Evolutionary conservation across 2,797 vertebrate species (phyloP), one percentile per base, ranked within the genome.

Genomic region (Taeniopygia guttata): DNA sequence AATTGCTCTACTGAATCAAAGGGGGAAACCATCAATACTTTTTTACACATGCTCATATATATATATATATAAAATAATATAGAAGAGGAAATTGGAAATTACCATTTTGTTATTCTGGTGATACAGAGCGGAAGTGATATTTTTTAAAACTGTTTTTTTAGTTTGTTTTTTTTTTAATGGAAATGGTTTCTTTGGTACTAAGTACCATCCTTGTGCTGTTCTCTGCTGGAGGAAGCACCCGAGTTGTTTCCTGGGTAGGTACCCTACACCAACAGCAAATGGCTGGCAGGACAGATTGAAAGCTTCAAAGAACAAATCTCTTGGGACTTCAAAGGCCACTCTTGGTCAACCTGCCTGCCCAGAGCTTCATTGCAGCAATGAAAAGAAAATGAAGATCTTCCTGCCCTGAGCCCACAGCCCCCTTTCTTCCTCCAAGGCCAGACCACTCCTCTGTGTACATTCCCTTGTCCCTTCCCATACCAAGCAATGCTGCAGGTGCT

Each of bases 231-330:
- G 68, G 48, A 67, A 69, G 40, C 48, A 55, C n/a, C 27, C 6
- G 45, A 10, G 23, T 38, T 20, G 16, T 56, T 62, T 89, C 19
- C 43, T 49, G 2, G 5, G 46, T 42, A 34, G 54, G 32, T 16
- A 21, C 59, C 55, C 56, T 52, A 60, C 75, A 85, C 56, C 75
- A 54, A 16, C 4, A 82, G 84, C 87, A 63, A 87, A 69, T 62
- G 82, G 67, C 72, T 87, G 67, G 59, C 64, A 60, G 75, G 80
- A 55, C 60, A 63, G 79, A 80, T 25, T 69, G 73, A 56, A 74
- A 80, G 14, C 73, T 83, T 90, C 52, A 83, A 76, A 95, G 72
- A 45, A 77, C 79, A 91, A 70, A 83, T 93, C 68, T 86, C 72
- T 49, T 36, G 76, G 72, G 83, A 80, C 79, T 74, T 95, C 83